Evolutionary conservation across 1,140 invertebrate genomes (phyloP).

Genomic region (Brachionus sp.): DNA sequence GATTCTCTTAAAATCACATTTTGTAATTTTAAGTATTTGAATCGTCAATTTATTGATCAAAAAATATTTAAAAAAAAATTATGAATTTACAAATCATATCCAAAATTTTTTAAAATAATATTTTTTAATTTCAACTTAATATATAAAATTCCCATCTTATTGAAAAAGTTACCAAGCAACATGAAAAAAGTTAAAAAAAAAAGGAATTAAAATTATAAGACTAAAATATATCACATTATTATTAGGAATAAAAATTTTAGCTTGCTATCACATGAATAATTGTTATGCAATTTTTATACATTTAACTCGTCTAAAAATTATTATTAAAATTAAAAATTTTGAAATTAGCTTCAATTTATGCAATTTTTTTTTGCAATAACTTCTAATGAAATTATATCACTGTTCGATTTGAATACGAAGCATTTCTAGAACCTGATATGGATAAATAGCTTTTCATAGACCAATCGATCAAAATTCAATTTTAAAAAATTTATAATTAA

Average conservation of each 20-base stretch:
- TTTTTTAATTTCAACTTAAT: too few relatives aligned
- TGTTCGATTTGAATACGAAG: neutral
- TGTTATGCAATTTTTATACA: neutral
- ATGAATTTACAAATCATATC: too few relatives aligned
- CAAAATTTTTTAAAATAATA: too few relatives aligned
- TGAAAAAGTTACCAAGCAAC: neutral
- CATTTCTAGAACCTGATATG: neutral
- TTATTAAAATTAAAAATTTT: neutral
- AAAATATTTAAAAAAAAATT: too few relatives aligned
- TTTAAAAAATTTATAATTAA: neutral
- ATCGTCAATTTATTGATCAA: too few relatives aligned
- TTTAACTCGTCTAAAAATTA: neutral
- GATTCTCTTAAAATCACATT: too few relatives aligned
- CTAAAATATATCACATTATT: neutral
- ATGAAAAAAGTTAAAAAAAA: neutral
- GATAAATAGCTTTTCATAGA: neutral
- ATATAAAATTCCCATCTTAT: too few relatives aligned
- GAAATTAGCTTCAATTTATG: constrained; percentile 1
- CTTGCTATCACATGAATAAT: neutral
- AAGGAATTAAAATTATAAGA: neutral
- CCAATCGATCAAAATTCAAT: neutral
- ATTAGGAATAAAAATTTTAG: neutral
- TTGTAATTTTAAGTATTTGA: too few relatives aligned
- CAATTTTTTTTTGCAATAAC: neutral
- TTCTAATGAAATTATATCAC: neutral